Evolutionary conservation across 1,140 invertebrate genomes (phyloP).

Genomic region (Cotesia typhae): DNA sequence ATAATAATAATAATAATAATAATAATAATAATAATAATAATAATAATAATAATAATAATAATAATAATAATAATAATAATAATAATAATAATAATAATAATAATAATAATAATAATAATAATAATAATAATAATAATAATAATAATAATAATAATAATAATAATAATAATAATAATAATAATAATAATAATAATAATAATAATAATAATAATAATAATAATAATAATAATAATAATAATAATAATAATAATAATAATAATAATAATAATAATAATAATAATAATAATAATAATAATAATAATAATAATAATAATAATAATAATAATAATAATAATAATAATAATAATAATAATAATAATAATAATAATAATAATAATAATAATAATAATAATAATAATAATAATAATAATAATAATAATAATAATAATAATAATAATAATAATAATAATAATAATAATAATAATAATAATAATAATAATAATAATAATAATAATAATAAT

Average conservation of each 20-base stretch:
- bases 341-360: background rate
- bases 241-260: too few relatives aligned
- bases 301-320: background rate
- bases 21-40: background rate
- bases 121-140: background rate
- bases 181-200: background rate
- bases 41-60: background rate
- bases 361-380: background rate
- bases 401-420: background rate
- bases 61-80: too few relatives aligned
- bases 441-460: background rate
- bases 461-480: too few relatives aligned
- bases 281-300: too few relatives aligned
- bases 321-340: too few relatives aligned
- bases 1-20: background rate
- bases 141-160: too few relatives aligned
- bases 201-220: background rate
- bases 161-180: background rate
- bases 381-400: background rate
- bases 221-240: background rate
- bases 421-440: too few relatives aligned
- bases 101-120: too few relatives aligned
- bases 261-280: background rate
- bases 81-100: background rate
- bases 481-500: background rate